Base-by-base conservation (phyloP, 2,888 invertebrate genomes). In the Anaspis maculata region DNA sequence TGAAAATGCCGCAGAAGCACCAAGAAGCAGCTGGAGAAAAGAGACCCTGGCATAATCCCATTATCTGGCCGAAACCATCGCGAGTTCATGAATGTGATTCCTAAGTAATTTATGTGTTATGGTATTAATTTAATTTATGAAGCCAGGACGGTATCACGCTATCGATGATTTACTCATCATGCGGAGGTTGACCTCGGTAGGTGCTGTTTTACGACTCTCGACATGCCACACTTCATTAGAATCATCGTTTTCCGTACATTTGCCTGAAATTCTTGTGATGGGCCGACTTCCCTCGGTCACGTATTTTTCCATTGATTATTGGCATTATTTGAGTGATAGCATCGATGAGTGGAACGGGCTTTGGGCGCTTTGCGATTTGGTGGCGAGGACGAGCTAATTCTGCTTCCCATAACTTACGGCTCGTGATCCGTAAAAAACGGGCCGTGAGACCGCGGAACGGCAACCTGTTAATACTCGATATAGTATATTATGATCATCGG, bases 91-190 rank as follows among this genome's bases (percentile, higher is more conserved):
- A n/a, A n/a, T n/a, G n/a, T n/a, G n/a, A n/a, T n/a, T n/a, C n/a
- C n/a, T n/a, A n/a, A 24, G 41, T 51, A 44, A 51, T 51, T 52
- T 50, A 51, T 52, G 46, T 44, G 33, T 43, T 42, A 41, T 44
- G 44, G 44, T 46, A 46, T 45, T 10, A 48, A 46, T 45, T 48
- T 51, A 51, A 55, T 55, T 56, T 55, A 53, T 51, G 51, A 48
- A 41, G 44, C 45, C 52, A 52, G 44, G 43, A 44, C 38, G 38
- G 42, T 42, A 52, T 54, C 54, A 52, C 52, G 54, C 52, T 48
- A 49, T 42, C 38, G 36, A 42, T 52, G 56, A 57, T 57, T 55
- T 57, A 56, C 48, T 44, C 42, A 41, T 40, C 54, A 55, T 51
- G 54, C 52, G 50, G 38, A 45, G 41, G 41, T 36, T 44, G 45